These are phyloP conservation scores for Ichneumon xanthorius DNA, from an alignment of 2,888 invertebrate genomes.

Conservation along the genomic window DNA sequence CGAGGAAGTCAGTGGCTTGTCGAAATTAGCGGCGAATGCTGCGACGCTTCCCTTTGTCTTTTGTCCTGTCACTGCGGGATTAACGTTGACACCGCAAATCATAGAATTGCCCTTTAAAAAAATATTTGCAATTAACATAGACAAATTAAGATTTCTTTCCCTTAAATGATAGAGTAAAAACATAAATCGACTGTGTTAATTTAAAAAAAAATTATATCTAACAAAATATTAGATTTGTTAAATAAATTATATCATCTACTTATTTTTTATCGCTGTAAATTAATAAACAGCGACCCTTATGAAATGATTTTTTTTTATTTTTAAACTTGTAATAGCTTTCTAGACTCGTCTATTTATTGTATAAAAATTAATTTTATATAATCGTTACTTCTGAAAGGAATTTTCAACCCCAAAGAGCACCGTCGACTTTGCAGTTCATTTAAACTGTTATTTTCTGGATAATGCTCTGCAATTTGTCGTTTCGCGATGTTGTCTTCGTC, in stretches of 20 bases:
- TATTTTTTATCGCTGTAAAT: too few relatives aligned
- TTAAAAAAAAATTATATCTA: too few relatives aligned
- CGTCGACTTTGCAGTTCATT: conserved; percentile 98
- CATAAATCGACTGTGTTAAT: too few relatives aligned
- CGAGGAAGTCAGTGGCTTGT: conserved; percentile 91
- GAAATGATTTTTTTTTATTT: too few relatives aligned
- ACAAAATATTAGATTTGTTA: too few relatives aligned
- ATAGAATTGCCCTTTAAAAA: conserved; percentile 88
- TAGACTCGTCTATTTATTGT: too few relatives aligned
- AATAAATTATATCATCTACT: background rate
- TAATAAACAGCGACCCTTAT: too few relatives aligned
- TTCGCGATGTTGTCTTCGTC: conserved; percentile 89
- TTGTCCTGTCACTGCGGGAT: conserved; percentile 90
- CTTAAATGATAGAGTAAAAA: too few relatives aligned
- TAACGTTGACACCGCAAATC: conserved; percentile 96
- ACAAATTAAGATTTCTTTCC: too few relatives aligned
- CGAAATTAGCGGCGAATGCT: conserved; percentile 93
- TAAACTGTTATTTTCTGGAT: conserved; percentile 96
- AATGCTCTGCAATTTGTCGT: conserved; percentile 90
- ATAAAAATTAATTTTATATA: too few relatives aligned
- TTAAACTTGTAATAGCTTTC: too few relatives aligned
- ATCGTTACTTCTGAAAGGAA: conserved; percentile 88
- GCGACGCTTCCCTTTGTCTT: conserved; percentile 87
- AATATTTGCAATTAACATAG: background rate
- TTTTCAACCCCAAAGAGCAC: conserved; percentile 94